Evolutionary conservation across 2,113 vertebrate species (phyloP), one percentile per base, ranked within the genome.

Genomic region (Labeo catla): DNA sequence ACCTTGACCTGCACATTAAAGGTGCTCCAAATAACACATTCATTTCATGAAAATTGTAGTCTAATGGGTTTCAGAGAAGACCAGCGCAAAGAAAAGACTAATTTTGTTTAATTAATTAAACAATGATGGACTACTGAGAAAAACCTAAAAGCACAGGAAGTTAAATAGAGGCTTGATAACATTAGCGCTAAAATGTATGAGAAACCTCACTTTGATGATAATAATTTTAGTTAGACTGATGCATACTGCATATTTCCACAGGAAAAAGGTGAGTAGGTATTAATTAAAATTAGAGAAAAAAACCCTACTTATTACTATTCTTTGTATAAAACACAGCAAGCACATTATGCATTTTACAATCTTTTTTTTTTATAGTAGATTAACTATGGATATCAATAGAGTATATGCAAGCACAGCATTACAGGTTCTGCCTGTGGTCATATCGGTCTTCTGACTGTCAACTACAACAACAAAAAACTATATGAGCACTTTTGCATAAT

Each of bases 131-230:
- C 4, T 19, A 11, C 12, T n/a, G 36, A 81, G 63, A 49, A 49
- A 59, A 57, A 86, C 72, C 36, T 61, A 23, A 76, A 77, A 85
- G 79, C 68, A 66, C 23, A 50, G 34, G 79, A 45, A 79, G 59
- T 84, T 86, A 84, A 68, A 84, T 19, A 36, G 23, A 80, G 68
- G n/a, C 7, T 45, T 84, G 83, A 87, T 89, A 79, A 66, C 59
- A 85, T 73, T n/a, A 65, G n/a, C 21, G 21, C 39, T 59, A 19
- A 78, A 61, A 70, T 82, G 54, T 34, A 85, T 83, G 49, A 85
- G 65, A 72, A 66, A 45, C 7, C 12, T 54, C n/a, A 52, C 49
- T 86, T 49, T 73, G 73, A 72, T 78, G 76, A n/a, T 11, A 45
- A 81, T 21, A 47, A 74, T 39, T 65, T 28, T 19, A 49, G 39